These are phyloP conservation scores for Nyctibius grandis DNA, from an alignment of 2,797 vertebrate genomes.

Conservation along the genomic window DNA sequence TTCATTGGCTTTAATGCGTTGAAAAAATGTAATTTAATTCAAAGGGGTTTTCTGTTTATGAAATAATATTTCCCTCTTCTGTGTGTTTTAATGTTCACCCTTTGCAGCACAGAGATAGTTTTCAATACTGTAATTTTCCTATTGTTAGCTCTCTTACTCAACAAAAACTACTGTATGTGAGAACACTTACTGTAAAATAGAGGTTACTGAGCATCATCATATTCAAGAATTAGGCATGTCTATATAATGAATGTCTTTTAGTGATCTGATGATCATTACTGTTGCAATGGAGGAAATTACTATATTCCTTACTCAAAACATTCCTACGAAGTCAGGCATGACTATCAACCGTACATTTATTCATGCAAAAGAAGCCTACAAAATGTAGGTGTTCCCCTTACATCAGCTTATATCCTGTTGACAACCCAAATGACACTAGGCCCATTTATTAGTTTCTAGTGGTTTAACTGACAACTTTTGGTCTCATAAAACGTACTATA, in stretches of 20 bases:
- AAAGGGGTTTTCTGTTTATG: background rate
- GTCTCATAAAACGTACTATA: constrained; percentile 63
- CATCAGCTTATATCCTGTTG: constrained; percentile 67
- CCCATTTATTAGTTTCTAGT: constrained; percentile 65
- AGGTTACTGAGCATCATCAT: background rate
- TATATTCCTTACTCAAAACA: constrained; percentile 48
- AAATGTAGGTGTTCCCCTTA: constrained; percentile 61
- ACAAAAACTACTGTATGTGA: background rate
- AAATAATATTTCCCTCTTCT: background rate
- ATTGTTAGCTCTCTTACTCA: background rate
- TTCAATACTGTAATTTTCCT: background rate
- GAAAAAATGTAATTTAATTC: background rate
- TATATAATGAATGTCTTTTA: background rate
- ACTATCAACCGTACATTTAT: background rate
- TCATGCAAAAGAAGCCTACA: background rate
- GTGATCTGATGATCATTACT: background rate
- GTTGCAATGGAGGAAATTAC: constrained; percentile 15
- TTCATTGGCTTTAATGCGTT: background rate
- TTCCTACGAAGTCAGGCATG: constrained; percentile 2
- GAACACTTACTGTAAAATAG: background rate
- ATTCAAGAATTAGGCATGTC: background rate
- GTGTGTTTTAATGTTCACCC: background rate
- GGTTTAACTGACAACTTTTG: constrained; percentile 69
- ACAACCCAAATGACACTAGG: constrained; percentile 57
- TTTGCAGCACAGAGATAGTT: background rate